A percentile compares a stretch with the other conserved stretches of the same genome.
Evolutionary conservation across 2,797 vertebrate species (phyloP).

Genomic region (Argentina silus): DNA sequence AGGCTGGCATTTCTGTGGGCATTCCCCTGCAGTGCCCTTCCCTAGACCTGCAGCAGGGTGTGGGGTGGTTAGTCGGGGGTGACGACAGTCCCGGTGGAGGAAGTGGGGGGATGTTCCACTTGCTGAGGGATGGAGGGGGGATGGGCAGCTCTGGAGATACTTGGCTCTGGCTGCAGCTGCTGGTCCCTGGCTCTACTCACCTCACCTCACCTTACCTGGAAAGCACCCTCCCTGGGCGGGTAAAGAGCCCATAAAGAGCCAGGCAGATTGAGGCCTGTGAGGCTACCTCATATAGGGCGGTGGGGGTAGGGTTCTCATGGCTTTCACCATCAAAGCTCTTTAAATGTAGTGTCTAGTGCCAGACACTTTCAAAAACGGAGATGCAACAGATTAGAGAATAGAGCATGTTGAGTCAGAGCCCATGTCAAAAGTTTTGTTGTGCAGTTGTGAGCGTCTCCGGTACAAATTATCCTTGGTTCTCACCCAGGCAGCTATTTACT

Average conservation of each 20-base stretch:
- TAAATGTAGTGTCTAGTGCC: too few relatives aligned
- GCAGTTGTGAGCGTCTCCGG: too few relatives aligned
- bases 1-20: constrained; percentile 17
- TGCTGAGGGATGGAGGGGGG: background rate
- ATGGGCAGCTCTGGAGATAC: background rate
- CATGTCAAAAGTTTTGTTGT: too few relatives aligned
- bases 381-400: too few relatives aligned
- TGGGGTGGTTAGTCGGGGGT: background rate
- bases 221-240: background rate
- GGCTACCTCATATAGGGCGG: background rate
- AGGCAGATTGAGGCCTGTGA: background rate
- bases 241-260: background rate
- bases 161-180: constrained; percentile 24
- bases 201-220: constrained; percentile 3
- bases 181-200: constrained; percentile 17
- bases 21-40: constrained; percentile 1
- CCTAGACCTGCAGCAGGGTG: background rate
- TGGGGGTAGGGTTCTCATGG: background rate
- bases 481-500: too few relatives aligned
- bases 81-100: background rate
- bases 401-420: too few relatives aligned
- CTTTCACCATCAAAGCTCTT: background rate
- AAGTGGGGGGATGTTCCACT: background rate
- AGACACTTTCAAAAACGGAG: too few relatives aligned
- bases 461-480: too few relatives aligned